Conservation (phyloP, 2,113 vertebrate genomes). For the Neoarius graeffei region DNA sequence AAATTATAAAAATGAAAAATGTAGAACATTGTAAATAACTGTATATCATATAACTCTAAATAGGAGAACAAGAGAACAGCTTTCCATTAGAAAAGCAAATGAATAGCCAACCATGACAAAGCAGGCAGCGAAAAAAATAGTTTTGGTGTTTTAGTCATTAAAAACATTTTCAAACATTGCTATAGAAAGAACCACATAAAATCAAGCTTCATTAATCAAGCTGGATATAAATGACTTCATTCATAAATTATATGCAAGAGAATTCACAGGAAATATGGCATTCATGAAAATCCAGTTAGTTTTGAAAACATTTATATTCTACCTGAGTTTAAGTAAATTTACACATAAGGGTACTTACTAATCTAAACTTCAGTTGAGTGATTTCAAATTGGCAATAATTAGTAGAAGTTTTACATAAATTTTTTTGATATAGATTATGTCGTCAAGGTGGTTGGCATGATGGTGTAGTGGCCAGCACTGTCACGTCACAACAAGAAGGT, state of each 20-base stretch:
- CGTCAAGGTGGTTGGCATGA: too few relatives aligned
- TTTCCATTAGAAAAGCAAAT: neutral
- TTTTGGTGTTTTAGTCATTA: neutral
- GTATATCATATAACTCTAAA: neutral
- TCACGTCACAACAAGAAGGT: too few relatives aligned
- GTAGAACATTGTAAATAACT: neutral
- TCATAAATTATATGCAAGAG: neutral
- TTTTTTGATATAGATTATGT: neutral
- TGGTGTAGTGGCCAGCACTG: too few relatives aligned
- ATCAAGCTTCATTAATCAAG: neutral
- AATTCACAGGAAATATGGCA: neutral
- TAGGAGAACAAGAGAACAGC: neutral
- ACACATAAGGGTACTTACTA: neutral
- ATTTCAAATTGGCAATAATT: too few relatives aligned
- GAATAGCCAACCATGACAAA: neutral
- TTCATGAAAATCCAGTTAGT: neutral
- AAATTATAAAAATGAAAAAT: neutral
- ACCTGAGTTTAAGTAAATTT: neutral
- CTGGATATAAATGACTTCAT: neutral
- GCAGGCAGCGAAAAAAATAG: neutral
- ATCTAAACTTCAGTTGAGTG: too few relatives aligned
- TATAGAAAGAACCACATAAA: neutral
- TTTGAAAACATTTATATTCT: neutral
- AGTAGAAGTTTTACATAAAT: too few relatives aligned
- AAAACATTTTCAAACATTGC: neutral